These are phyloP conservation scores for Idaea dimidiata DNA, from an alignment of 2,888 invertebrate species.

Conservation along the genomic window DNA sequence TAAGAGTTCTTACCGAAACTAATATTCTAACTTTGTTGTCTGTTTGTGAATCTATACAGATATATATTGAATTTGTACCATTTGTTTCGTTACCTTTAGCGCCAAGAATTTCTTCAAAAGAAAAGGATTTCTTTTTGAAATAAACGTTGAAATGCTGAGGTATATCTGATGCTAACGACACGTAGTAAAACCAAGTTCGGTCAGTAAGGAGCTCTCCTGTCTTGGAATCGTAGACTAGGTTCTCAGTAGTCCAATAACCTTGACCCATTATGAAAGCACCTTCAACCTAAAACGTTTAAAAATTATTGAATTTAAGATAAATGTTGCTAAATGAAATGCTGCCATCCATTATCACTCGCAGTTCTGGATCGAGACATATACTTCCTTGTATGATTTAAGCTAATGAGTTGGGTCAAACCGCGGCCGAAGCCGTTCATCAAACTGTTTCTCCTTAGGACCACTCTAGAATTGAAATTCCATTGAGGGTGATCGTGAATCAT, in stretches of 20 bases:
- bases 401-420: too few relatives aligned
- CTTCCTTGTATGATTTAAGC: too few relatives aligned
- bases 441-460: too few relatives aligned
- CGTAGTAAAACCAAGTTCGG: constrained; percentile 88
- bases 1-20: too few relatives aligned
- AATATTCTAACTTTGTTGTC: too few relatives aligned
- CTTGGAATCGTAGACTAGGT: constrained; percentile 70
- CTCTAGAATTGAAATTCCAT: too few relatives aligned
- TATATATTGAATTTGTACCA: constrained; percentile 17
- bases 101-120: constrained; percentile 78
- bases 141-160: constrained; percentile 86
- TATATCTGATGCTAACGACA: constrained; percentile 86
- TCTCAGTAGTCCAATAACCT: constrained; percentile 86
- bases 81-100: constrained; percentile 29
- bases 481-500: too few relatives aligned
- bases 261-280: constrained; percentile 85
- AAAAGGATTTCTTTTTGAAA: constrained; percentile 82
- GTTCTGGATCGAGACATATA: too few relatives aligned
- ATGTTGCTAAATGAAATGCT: not conserved
- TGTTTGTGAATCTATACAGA: constrained; percentile 47
- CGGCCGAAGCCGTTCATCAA: too few relatives aligned
- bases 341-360: too few relatives aligned
- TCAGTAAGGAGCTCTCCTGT: constrained; percentile 85
- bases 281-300: not conserved
- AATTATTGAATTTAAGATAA: not conserved